phyloP scores from a whole-genome alignment of 2,113 vertebrate genomes.

The Odontesthes bonariensis region DNA sequence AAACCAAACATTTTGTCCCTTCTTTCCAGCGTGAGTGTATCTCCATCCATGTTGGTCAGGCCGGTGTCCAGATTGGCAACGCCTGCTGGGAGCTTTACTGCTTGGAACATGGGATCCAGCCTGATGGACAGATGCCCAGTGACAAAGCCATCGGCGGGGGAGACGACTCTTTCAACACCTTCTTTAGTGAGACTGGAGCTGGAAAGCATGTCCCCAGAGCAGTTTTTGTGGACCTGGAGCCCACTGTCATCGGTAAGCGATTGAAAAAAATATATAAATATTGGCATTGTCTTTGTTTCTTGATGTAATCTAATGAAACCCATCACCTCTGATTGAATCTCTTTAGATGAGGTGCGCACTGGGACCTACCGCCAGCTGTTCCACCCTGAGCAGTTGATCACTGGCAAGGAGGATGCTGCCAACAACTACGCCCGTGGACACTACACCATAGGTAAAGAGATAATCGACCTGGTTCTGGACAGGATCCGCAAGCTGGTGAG shows the following conservation, averaged over 20 bases:
- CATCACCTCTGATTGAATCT: background rate
- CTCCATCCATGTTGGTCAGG: conserved; percentile 82
- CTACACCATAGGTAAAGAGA: conserved; percentile 90
- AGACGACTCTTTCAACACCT: conserved; percentile 81
- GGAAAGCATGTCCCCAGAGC: conserved; percentile 83
- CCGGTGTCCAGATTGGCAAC: conserved; percentile 83
- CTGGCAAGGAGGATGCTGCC: conserved; percentile 81
- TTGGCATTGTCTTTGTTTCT: background rate
- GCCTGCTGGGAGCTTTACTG: conserved; percentile 83
- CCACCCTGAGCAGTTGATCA: conserved; percentile 81
- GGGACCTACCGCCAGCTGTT: conserved; percentile 83
- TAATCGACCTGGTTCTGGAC: conserved; percentile 88
- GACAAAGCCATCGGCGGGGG: conserved; percentile 81
- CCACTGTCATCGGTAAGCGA: conserved; percentile 79
- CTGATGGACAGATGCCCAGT: conserved; percentile 81
- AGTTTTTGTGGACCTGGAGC: conserved; percentile 83
- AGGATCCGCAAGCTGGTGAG: conserved; percentile 87
- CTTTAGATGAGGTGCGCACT: conserved; percentile 83
- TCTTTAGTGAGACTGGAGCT: conserved; percentile 82
- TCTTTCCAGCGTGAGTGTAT: conserved; percentile 79
- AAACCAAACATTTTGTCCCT: conserved; percentile 28
- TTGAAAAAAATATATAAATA: background rate
- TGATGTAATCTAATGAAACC: background rate
- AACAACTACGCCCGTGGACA: conserved; percentile 87
- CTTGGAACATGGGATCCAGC: conserved; percentile 81